phyloP scores from a whole-genome alignment of 2,113 vertebrate genomes.

The Ramphastos sulfuratus region DNA sequence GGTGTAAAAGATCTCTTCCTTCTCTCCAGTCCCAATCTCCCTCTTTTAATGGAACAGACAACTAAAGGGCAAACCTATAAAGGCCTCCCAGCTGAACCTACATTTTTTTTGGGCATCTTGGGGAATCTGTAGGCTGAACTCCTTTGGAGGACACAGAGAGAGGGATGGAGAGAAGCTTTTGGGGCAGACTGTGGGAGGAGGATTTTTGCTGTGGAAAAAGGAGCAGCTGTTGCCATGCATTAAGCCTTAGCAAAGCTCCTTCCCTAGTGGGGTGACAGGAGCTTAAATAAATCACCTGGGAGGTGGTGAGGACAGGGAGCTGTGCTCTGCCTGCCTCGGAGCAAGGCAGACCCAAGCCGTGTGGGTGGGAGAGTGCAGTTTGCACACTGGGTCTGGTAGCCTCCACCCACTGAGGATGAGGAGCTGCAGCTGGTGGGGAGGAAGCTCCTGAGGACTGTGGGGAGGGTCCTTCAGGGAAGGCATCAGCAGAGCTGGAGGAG shows the following conservation, averaged over 20 bases:
- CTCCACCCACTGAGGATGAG: background rate
- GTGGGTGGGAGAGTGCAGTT: accelerated
- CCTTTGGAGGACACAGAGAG: background rate
- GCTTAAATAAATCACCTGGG: background rate
- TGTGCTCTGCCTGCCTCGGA: background rate
- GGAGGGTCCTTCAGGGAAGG: background rate
- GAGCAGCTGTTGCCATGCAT: background rate
- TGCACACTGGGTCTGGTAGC: accelerated
- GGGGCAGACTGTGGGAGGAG: background rate
- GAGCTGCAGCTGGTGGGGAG: background rate
- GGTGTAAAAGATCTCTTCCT: background rate
- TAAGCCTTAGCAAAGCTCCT: background rate
- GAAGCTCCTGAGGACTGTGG: accelerated
- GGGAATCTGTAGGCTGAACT: background rate
- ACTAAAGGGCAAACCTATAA: background rate
- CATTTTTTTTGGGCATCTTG: background rate
- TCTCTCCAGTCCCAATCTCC: background rate
- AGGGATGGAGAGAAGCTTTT: background rate
- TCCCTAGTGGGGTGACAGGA: background rate
- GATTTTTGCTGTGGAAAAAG: background rate
- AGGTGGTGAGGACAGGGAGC: background rate
- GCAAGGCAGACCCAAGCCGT: background rate
- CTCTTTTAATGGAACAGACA: background rate
- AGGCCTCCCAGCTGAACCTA: background rate
- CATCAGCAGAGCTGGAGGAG: background rate